Evolutionary conservation across 2,113 vertebrate genomes (phyloP).

Genomic region (Tricholaema leucomelas): DNA sequence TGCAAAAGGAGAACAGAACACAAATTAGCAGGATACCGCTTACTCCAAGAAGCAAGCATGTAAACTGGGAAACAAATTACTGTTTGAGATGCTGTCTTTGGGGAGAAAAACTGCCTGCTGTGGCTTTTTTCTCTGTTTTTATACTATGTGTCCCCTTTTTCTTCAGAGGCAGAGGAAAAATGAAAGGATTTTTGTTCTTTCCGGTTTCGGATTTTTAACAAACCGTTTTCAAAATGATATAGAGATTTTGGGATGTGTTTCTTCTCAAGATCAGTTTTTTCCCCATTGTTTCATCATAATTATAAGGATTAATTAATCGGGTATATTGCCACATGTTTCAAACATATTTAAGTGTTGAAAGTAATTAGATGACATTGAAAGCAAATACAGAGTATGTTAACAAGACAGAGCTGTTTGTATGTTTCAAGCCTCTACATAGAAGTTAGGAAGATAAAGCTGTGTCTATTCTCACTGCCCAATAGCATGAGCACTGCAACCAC

Average conservation of each 20-base stretch:
- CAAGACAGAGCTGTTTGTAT: background rate
- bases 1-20: conserved; percentile 44
- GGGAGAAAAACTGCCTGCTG: background rate
- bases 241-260: background rate
- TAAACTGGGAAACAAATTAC: conserved; percentile 19
- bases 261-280: background rate
- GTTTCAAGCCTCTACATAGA: background rate
- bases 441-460: background rate
- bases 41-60: background rate
- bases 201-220: background rate
- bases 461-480: background rate
- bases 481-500: background rate
- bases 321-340: background rate
- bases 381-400: background rate
- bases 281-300: background rate
- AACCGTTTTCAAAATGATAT: background rate
- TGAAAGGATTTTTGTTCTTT: background rate
- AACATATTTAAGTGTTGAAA: background rate
- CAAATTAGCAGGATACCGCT: conserved; percentile 7
- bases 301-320: background rate
- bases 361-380: background rate
- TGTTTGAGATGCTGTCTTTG: background rate
- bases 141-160: background rate
- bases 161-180: background rate
- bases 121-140: background rate